Conservation (phyloP, 2,113 vertebrate species). For the Xiphophorus maculatus region DNA sequence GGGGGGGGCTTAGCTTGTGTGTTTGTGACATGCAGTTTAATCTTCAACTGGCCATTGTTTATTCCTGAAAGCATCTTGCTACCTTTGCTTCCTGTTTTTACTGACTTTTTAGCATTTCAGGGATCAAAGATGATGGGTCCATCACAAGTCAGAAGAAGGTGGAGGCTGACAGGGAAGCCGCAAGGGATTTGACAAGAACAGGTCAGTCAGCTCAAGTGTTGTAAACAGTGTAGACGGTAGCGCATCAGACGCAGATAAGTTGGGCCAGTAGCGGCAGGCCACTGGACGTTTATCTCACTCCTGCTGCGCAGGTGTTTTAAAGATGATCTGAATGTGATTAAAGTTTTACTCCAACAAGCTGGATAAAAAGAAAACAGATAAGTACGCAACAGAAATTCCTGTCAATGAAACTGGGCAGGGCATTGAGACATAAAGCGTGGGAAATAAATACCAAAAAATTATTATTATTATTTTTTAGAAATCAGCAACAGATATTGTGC, state of each 20-base stretch:
- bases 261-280: neutral
- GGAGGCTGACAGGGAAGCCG: slow-evolving; percentile 34
- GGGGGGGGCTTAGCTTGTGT: neutral
- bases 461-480: neutral
- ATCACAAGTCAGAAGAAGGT: slow-evolving; percentile 42
- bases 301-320: neutral
- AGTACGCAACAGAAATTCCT: neutral
- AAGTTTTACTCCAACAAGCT: neutral
- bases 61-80: neutral
- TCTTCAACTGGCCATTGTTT: slow-evolving; percentile 18
- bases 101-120: slow-evolving; percentile 16
- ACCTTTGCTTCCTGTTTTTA: neutral
- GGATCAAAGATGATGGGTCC: slow-evolving; percentile 38
- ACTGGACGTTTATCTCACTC: neutral
- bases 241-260: slow-evolving; percentile 1
- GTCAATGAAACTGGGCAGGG: neutral
- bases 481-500: neutral
- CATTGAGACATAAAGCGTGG: neutral
- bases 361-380: neutral
- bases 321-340: neutral
- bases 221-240: neutral
- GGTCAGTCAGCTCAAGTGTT: slow-evolving; percentile 49
- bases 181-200: slow-evolving; percentile 67
- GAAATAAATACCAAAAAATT: neutral
- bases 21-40: neutral